These are phyloP conservation scores for Raphicerus campestris DNA, from an alignment of 2,113 vertebrate genomes.

Conservation along the genomic window DNA sequence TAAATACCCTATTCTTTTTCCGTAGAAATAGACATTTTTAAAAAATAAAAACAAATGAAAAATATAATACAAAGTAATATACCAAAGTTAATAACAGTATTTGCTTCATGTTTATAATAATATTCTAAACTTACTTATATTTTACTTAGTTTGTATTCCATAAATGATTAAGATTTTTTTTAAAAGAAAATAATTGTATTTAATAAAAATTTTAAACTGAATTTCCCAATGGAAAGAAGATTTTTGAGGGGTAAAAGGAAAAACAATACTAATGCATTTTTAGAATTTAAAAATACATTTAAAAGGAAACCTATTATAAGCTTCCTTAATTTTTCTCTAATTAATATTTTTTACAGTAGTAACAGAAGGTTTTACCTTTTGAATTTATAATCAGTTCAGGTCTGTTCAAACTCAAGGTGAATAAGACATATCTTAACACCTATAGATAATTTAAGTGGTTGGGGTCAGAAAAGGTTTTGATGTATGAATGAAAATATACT, in stretches of 20 bases:
- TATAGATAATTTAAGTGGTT: background rate
- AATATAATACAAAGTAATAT: background rate
- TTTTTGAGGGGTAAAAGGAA: background rate
- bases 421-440: background rate
- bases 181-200: background rate
- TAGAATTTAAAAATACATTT: background rate
- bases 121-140: background rate
- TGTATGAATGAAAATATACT: background rate
- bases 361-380: background rate
- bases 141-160: background rate
- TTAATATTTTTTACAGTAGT: background rate
- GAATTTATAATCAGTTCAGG: background rate
- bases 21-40: background rate
- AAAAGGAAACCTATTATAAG: background rate
- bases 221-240: background rate
- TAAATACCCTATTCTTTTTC: background rate
- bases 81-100: background rate
- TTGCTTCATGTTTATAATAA: background rate
- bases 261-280: background rate
- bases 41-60: background rate
- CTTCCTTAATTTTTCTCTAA: background rate
- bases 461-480: background rate
- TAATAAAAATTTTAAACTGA: background rate
- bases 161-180: background rate
- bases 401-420: background rate